Base-by-base conservation (phyloP, 2,888 invertebrate genomes). In the Ptychoptera albimana region DNA sequence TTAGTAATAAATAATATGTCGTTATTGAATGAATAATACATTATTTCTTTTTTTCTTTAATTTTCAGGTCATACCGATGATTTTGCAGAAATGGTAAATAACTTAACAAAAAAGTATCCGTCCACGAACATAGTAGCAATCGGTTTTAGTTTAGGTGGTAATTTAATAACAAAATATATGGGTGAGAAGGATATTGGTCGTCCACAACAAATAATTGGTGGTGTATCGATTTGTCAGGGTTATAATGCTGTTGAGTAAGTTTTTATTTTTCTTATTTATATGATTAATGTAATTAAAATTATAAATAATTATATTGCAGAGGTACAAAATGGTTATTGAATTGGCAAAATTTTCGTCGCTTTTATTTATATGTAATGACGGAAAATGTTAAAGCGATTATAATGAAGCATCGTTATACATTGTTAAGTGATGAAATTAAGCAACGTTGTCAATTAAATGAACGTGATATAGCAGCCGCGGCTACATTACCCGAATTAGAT, bases 121-220 rank as follows among this genome's bases (percentile, higher is more conserved):
- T 72, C 73, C 51, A 82, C 85, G 36, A 78, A 78, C 60, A 72
- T 92, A 47, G 75, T 93, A 49, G 78, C 83, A 52, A 80, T 92
- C 47, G 94, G 94, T 43, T 94, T 92, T 66, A 91, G 91, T 65
- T 75, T 94, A 61, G 94, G 94, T 38, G 94, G 87, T 16, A 94
- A 94, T 68, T 70, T 93, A 50, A 77, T 93, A 37, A 81, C 89
- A n/a, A 91, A 91, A 64, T 94, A 91, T 61, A 71, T 93, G 60
- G 91, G 92, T 34, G 89, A 92, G 65, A 61, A 61, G 34, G 74
- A 75, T 13, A 65, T 72, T 50, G 71, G 70, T 49, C 72, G 77
- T 52, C 73, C 82, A 2, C 54, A 67, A 12, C 79, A 77, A 57
- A 79, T 93, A 46, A 79, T 92, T 54, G 89, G 88, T 43, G 93